Evolutionary conservation across 2,797 vertebrate genomes (phyloP).

Genomic region (Melanotaenia boesemani): DNA sequence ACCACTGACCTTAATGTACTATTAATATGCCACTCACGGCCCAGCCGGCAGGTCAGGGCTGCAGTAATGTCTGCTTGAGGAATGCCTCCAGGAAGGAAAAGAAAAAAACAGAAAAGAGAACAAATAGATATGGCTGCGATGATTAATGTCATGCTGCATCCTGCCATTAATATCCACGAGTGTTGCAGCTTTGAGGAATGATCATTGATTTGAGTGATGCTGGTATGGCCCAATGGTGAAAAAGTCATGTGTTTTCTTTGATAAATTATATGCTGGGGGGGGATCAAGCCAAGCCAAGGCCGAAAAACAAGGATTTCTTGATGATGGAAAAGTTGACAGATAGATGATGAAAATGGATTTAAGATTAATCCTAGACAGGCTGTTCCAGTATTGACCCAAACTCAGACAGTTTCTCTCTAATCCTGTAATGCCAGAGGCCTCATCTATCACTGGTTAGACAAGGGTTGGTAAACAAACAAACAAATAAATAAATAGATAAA

Average conservation of each 20-base stretch:
- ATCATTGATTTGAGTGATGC: conserved; percentile 42
- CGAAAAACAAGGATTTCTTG: conserved; percentile 11
- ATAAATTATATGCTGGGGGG: conserved; percentile 32
- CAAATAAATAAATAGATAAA: neutral
- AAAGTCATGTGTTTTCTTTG: conserved; percentile 25
- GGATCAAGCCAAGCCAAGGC: conserved; percentile 4
- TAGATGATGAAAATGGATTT: conserved; percentile 7
- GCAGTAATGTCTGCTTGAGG: conserved; percentile 36
- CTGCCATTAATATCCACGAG: conserved; percentile 32
- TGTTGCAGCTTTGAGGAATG: conserved; percentile 41
- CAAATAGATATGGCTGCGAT: conserved; percentile 22
- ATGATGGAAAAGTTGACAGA: conserved; percentile 11
- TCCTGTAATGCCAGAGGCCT: conserved; percentile 1
- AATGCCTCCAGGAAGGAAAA: conserved; percentile 27
- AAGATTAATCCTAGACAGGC: conserved; percentile 8
- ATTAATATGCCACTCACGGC: conserved; percentile 57
- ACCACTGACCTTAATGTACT: conserved; percentile 69
- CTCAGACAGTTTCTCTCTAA: neutral
- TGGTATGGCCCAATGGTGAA: conserved; percentile 31
- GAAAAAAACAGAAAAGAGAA: conserved; percentile 8
- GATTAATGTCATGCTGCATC: conserved; percentile 50
- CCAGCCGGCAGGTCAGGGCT: conserved; percentile 43
- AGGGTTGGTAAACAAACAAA: neutral
- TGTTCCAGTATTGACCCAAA: conserved; percentile 1
- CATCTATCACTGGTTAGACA: conserved; percentile 5